Percentiles rank a stretch among this genome's conserved stretches.
Evolutionary conservation across 1,140 invertebrate genomes (phyloP).

Genomic region (Drosophila serrata): DNA sequence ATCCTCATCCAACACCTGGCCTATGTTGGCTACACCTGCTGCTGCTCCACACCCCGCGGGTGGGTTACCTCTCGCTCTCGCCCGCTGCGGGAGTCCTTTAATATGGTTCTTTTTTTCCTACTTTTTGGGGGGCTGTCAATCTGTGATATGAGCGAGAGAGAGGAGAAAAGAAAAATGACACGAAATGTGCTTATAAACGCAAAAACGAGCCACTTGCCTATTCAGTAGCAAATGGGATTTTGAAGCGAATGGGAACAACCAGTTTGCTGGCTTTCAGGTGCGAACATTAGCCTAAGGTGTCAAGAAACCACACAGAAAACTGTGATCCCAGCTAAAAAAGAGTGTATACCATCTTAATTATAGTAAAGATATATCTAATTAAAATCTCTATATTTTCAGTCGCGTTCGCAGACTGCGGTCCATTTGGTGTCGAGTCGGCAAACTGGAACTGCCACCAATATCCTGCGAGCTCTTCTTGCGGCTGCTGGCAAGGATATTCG

Average conservation of each 20-base stretch:
- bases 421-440: constrained; percentile 96
- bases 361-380: constrained; percentile 13
- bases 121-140: constrained; percentile 67
- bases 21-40: constrained; percentile 14
- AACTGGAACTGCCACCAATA: constrained; percentile 95
- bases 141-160: constrained; percentile 67
- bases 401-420: constrained; percentile 93
- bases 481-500: constrained; percentile 95
- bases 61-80: constrained; percentile 4
- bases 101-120: not conserved
- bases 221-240: constrained; percentile 77
- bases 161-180: constrained; percentile 67
- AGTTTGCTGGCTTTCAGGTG: constrained; percentile 46
- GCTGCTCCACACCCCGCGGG: not conserved
- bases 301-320: constrained; percentile 9
- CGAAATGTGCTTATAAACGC: constrained; percentile 80
- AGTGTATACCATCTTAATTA: constrained; percentile 1
- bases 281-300: constrained; percentile 33
- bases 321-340: constrained; percentile 17
- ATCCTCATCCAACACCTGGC: constrained; percentile 30
- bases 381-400: constrained; percentile 46
- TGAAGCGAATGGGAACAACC: constrained; percentile 69
- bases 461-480: constrained; percentile 92
- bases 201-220: constrained; percentile 58
- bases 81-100: constrained; percentile 38